A percentile compares a stretch with the other conserved stretches of the same genome.
Evolutionary conservation across 2,888 invertebrate genomes (phyloP).

Genomic region (Scaptomyza cyrtandrae): DNA sequence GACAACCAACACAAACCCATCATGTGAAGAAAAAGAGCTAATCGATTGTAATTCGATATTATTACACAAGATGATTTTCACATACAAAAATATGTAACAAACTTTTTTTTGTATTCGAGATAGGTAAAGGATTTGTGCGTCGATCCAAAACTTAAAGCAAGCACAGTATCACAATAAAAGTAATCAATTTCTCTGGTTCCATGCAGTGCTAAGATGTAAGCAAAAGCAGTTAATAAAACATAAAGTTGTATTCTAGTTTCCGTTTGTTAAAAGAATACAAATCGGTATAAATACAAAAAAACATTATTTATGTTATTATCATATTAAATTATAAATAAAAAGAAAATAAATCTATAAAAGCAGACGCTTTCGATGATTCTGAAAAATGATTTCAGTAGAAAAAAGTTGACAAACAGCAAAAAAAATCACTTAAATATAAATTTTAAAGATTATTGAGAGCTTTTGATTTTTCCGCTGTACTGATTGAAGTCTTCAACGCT

Average conservation of each 20-base stretch:
- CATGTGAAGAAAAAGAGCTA: conserved; percentile 6
- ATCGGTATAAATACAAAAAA: too few species aligned
- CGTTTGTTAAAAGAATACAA: too few species aligned
- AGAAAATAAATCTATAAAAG: background rate
- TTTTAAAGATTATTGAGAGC: background rate
- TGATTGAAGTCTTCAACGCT: conserved; percentile 23
- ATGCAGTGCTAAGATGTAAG: too few species aligned
- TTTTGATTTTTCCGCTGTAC: background rate
- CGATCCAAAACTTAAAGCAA: background rate
- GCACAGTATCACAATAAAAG: background rate
- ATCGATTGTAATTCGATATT: conserved; percentile 38
- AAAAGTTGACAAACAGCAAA: conserved; percentile 4
- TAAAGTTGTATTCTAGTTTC: too few species aligned
- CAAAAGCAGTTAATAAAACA: too few species aligned
- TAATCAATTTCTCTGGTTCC: too few species aligned
- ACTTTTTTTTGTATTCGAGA: background rate
- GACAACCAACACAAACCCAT: conserved; percentile 21
- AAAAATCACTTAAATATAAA: background rate
- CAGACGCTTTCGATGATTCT: background rate
- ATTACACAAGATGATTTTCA: conserved; percentile 1
- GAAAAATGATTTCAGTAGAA: conserved; percentile 7
- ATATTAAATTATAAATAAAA: background rate
- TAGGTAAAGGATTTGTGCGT: background rate
- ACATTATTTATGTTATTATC: too few species aligned
- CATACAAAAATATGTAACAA: background rate